phyloP scores from a whole-genome alignment of 2,888 invertebrate genomes.

The Cyclophora albipunctata region DNA sequence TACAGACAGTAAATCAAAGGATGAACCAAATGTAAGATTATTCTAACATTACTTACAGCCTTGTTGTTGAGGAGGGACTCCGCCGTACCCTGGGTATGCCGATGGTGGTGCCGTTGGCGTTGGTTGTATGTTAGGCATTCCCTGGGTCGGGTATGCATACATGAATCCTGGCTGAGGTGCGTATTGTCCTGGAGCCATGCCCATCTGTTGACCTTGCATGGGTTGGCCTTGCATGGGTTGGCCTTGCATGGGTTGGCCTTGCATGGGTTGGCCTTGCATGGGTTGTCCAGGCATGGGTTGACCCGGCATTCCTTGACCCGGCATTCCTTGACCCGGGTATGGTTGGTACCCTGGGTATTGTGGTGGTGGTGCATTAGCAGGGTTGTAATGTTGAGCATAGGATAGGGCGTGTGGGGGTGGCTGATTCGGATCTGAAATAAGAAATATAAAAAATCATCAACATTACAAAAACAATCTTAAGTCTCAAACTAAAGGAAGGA shows the following conservation, averaged over 20 bases:
- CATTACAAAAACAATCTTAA: too few species aligned
- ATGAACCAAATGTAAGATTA: too few species aligned
- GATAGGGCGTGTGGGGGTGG: constrained; percentile 50
- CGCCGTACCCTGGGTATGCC: not conserved
- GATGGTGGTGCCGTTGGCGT: not conserved
- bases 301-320: not conserved
- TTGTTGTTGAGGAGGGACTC: not conserved
- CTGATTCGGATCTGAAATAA: constrained; percentile 52
- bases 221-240: not conserved
- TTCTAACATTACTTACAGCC: not conserved
- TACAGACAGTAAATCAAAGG: too few species aligned
- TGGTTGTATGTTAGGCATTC: not conserved
- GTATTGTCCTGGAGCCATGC: not conserved
- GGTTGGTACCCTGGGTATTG: constrained; percentile 23
- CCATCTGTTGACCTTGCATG: not conserved
- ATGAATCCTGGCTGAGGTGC: not conserved
- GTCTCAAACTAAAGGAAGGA: too few species aligned
- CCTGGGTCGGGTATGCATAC: not conserved
- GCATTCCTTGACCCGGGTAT: constrained; percentile 4
- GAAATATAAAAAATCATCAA: not conserved
- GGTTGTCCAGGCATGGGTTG: not conserved
- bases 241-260: not conserved
- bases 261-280: not conserved
- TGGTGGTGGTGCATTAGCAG: constrained; percentile 39
- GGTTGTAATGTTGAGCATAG: constrained; percentile 51